These are phyloP conservation scores for Drymonia ruficornis DNA, from an alignment of 2,888 invertebrate genomes.

Conservation along the genomic window DNA sequence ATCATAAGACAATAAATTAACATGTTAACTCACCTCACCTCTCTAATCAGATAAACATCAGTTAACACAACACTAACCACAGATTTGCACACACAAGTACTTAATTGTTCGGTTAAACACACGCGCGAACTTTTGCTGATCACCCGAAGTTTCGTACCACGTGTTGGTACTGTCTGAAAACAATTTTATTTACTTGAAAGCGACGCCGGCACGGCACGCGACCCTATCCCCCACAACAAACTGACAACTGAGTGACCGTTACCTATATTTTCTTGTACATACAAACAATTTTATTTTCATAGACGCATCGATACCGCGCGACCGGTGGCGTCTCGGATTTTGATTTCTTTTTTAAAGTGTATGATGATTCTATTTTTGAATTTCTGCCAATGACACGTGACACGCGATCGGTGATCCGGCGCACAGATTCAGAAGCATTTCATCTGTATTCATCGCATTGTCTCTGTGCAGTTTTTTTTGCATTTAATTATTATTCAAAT, in stretches of 20 bases:
- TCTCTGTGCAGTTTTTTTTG: background rate
- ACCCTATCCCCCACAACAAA: constrained; percentile 67
- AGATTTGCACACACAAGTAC: constrained; percentile 51
- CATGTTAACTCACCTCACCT: constrained; percentile 36
- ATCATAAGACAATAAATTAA: constrained; percentile 26
- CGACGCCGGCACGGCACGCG: constrained; percentile 55
- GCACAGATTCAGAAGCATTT: constrained; percentile 20
- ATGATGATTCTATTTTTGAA: constrained; percentile 53
- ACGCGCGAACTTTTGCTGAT: constrained; percentile 53
- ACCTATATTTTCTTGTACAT: constrained; percentile 69
- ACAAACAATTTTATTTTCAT: constrained; percentile 79
- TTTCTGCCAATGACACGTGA: constrained; percentile 49
- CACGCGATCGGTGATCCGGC: constrained; percentile 23
- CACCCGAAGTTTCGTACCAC: constrained; percentile 63
- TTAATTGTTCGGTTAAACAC: constrained; percentile 44
- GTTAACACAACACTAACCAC: constrained; percentile 48
- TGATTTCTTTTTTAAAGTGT: constrained; percentile 36
- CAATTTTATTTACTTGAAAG: constrained; percentile 57
- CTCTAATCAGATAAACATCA: constrained; percentile 43
- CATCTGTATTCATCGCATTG: constrained; percentile 12
- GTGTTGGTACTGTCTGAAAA: constrained; percentile 62
- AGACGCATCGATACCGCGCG: constrained; percentile 61
- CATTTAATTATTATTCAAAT: background rate
- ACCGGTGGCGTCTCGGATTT: constrained; percentile 25
- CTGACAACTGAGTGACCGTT: constrained; percentile 78